phyloP scores from a whole-genome alignment of 2,797 vertebrate species.

The Loriculus beryllinus region DNA sequence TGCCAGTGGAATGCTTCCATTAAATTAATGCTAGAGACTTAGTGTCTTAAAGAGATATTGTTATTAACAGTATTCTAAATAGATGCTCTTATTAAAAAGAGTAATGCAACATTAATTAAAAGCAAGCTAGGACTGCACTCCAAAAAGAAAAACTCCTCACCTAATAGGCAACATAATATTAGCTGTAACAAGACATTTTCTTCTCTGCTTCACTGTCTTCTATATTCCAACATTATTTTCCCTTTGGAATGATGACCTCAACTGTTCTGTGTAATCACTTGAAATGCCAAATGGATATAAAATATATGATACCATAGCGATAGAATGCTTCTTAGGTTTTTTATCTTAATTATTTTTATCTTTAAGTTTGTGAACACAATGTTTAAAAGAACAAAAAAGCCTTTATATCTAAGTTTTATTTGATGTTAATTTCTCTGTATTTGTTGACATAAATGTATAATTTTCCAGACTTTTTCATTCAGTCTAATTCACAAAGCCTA shows the following conservation, averaged over 20 bases:
- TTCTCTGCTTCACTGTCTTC: not conserved
- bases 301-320: not conserved
- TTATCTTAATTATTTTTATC: not conserved
- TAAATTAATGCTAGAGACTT: conserved; percentile 67
- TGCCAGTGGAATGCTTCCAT: conserved; percentile 61
- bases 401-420: not conserved
- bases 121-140: conserved; percentile 14
- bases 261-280: not conserved
- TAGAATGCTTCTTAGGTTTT: not conserved
- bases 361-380: not conserved
- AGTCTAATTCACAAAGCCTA: not conserved
- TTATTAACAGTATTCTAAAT: conserved; percentile 62
- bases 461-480: not conserved
- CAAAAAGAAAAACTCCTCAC: conserved; percentile 21
- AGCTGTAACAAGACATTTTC: not conserved
- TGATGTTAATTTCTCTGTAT: not conserved
- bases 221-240: not conserved
- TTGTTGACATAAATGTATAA: not conserved
- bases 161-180: not conserved
- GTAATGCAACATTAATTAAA: conserved; percentile 67
- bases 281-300: not conserved
- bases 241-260: not conserved
- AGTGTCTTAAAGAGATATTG: conserved; percentile 50
- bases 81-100: conserved; percentile 55
- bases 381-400: not conserved